Percentiles rank a stretch among this genome's conserved stretches.
phyloP scores from a whole-genome alignment of 2,797 vertebrate genomes.

The Nannoperca australis region DNA sequence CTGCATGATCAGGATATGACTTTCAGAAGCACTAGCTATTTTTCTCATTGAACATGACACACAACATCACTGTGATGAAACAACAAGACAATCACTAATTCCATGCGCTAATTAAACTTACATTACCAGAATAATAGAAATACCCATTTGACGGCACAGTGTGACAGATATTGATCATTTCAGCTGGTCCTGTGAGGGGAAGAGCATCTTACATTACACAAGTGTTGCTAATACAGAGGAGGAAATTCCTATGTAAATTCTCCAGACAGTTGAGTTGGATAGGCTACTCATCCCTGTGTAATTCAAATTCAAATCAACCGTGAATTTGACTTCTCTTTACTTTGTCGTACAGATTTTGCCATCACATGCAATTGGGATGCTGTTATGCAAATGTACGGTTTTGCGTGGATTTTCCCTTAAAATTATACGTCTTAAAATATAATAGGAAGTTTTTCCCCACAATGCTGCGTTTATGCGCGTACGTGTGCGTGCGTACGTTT shows the following conservation, averaged over 20 bases:
- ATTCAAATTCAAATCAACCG: neutral
- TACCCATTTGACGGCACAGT: neutral
- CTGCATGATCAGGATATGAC: neutral
- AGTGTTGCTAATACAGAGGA: neutral
- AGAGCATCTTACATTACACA: neutral
- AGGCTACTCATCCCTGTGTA: neutral
- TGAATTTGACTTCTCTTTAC: neutral
- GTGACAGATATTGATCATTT: neutral
- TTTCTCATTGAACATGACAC: neutral
- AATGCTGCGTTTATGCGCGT: neutral
- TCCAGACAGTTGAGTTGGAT: neutral
- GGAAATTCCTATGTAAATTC: neutral
- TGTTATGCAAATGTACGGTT: slow-evolving; percentile 45
- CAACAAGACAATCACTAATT: slow-evolving; percentile 20
- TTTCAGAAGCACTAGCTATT: neutral
- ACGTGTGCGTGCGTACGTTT: neutral
- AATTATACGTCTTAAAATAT: slow-evolving; percentile 46
- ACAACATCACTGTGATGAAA: slow-evolving; percentile 17
- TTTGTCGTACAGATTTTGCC: neutral
- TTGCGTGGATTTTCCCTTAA: slow-evolving; percentile 41
- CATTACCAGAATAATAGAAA: neutral
- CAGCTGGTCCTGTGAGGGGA: neutral
- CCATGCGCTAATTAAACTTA: neutral
- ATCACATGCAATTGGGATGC: neutral
- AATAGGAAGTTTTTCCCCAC: slow-evolving; percentile 29